Conservation (phyloP, 2,113 vertebrate species). For the Crocuta crocuta region DNA sequence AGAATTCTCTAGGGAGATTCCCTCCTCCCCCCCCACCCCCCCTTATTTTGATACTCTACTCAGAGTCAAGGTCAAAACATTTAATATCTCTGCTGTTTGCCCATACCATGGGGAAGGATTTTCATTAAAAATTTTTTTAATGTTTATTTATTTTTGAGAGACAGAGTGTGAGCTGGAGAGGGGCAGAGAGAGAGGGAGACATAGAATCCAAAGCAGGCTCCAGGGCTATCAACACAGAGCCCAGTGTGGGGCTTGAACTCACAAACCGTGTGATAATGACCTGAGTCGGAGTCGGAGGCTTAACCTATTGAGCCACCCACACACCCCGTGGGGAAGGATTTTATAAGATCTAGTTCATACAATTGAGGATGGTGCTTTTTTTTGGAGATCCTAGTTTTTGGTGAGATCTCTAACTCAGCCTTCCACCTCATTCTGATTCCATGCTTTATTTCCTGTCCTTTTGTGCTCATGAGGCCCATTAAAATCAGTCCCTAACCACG, state of each 20-base stretch:
- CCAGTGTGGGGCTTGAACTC: too few relatives aligned
- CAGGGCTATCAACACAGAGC: too few relatives aligned
- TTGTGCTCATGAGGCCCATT: neutral
- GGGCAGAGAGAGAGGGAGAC: too few relatives aligned
- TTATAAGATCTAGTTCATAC: neutral
- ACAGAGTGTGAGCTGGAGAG: too few relatives aligned
- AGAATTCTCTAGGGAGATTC: neutral
- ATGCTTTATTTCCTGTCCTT: neutral
- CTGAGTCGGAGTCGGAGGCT: too few relatives aligned
- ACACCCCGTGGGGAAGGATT: too few relatives aligned
- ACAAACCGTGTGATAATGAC: too few relatives aligned
- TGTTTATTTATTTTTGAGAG: too few relatives aligned
- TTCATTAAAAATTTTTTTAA: too few relatives aligned
- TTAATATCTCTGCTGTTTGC: neutral
- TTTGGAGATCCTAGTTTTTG: neutral
- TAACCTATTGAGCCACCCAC: too few relatives aligned
- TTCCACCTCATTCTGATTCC: neutral
- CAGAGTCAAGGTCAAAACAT: neutral
- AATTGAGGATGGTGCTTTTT: neutral
- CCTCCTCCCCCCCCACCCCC: rapidly evolving
- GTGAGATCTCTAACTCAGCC: neutral
- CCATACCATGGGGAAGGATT: neutral
- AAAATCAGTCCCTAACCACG: neutral
- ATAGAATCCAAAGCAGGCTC: too few relatives aligned
- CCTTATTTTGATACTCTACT: neutral